Evolutionary conservation across 1,140 invertebrate genomes (phyloP).

Genomic region (Papilio dardanus): DNA sequence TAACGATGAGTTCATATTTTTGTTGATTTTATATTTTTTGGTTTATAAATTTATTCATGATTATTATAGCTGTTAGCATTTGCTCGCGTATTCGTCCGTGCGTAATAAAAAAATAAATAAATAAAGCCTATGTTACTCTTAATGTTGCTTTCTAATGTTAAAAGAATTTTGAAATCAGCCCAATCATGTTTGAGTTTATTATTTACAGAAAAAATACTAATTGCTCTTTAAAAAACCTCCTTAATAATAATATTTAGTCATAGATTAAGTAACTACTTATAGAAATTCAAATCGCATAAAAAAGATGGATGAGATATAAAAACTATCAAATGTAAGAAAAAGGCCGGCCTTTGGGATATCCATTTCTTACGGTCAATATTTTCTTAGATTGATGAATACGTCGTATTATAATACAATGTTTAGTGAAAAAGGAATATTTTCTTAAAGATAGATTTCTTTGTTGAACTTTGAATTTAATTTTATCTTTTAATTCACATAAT

Average conservation of each 20-base stretch:
- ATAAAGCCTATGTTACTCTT: too few relatives aligned
- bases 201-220: too few relatives aligned
- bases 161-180: too few relatives aligned
- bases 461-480: background rate
- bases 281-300: background rate
- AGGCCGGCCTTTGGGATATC: slow-evolving; percentile 4
- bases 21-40: background rate
- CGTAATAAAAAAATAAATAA: too few relatives aligned
- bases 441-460: background rate
- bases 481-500: background rate
- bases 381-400: slow-evolving; percentile 2
- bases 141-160: too few relatives aligned
- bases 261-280: background rate
- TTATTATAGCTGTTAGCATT: background rate
- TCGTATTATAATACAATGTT: background rate
- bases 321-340: slow-evolving; percentile 8
- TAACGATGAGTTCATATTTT: slow-evolving; percentile 12
- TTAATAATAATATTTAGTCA: too few relatives aligned
- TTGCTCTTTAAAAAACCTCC: too few relatives aligned
- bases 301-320: slow-evolving; percentile 13
- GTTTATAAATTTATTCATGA: background rate
- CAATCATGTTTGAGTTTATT: too few relatives aligned
- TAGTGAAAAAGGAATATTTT: background rate
- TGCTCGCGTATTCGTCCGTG: too few relatives aligned
- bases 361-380: background rate